Percentiles rank a stretch among this genome's conserved stretches.
Conservation (phyloP, 2,888 invertebrate genomes). For the Clivina fossor region DNA sequence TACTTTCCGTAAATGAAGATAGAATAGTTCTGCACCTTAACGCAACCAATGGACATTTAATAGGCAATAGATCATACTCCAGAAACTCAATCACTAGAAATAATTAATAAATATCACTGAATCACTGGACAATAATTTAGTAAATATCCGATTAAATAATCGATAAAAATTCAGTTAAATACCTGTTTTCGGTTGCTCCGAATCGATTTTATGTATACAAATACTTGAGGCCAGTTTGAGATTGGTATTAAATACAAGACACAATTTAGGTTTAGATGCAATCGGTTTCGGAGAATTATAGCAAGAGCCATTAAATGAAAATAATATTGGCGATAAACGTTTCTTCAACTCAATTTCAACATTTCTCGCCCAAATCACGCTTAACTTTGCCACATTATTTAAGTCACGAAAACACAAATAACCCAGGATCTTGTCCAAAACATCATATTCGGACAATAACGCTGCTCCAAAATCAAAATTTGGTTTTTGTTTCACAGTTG, state of each 20-base stretch:
- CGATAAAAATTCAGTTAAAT: not conserved
- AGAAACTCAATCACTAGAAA: slow-evolving; percentile 46
- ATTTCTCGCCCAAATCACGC: slow-evolving; percentile 7
- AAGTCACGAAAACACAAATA: slow-evolving; percentile 22
- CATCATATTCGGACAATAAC: slow-evolving; percentile 15
- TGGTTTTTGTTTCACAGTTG: no score
- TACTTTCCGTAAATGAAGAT: slow-evolving; percentile 22
- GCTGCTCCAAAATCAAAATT: slow-evolving; percentile 25
- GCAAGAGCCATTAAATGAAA: slow-evolving; percentile 8
- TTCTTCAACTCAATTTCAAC: slow-evolving; percentile 3
- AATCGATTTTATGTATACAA: not conserved
- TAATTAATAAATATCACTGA: slow-evolving; percentile 3
- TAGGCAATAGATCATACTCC: slow-evolving; percentile 44
- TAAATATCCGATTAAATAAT: slow-evolving; percentile 18
- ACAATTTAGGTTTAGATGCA: slow-evolving; percentile 14
- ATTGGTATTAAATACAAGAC: slow-evolving; percentile 12
- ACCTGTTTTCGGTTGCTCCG: not conserved
- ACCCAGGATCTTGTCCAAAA: slow-evolving; percentile 17
- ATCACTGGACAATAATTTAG: not conserved
- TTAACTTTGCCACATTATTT: slow-evolving; percentile 10
- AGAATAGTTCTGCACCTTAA: slow-evolving; percentile 40
- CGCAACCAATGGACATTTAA: slow-evolving; percentile 43
- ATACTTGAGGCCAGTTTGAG: not conserved
- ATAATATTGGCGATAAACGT: slow-evolving; percentile 19
- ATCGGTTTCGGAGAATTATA: slow-evolving; percentile 7